Base-by-base conservation (phyloP, 1,140 invertebrate genomes). In the Euwallacea similis region DNA sequence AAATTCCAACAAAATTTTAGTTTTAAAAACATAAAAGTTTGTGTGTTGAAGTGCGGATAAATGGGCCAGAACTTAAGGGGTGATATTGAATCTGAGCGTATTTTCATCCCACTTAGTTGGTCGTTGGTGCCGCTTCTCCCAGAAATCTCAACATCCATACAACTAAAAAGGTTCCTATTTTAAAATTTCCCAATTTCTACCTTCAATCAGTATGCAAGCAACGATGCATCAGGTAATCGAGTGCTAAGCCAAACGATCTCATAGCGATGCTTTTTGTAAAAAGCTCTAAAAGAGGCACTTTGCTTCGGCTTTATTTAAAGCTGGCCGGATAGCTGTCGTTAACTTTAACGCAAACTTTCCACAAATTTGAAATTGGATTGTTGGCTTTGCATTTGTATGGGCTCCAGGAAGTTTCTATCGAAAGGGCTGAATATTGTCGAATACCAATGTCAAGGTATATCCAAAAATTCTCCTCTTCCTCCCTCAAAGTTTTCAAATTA, bases 211-310 rank as follows among this genome's bases (percentile, higher is more conserved):
- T 50, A 63, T 46, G 61, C 61, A 63, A 63, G 7, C 42, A 8
- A 33, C 61, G 33, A 63, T 50, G 61, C 61, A 50, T 46, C 61
- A 63, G 42, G 61, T 47, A 63, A 63, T 63, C 59, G 61, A 63
- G 43, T 44, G 61, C 9, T 63, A 63, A 63, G 44, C 44, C 46
- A 16, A 63, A n/a, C 44, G 61, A 21, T 47, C 47, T 44, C 42
- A 63, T 7, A 9, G 59, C 21, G 42, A 11, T 44, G 61, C 9
- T 63, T 63, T 63, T 63, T 63, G 42, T 43, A 11, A 61, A 42
- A 41, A 42, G 16, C 13, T 47, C 41, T 3, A 56, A 61, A 58
- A 33, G 21, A 33, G 21, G 59, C 59, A n/a, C 61, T 63, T 21
- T 50, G 8, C 9, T 63, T 63, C 44, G 42, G 13, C 61, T 47